Base-by-base conservation (phyloP, 2,797 vertebrate genomes). In the Sebastiscus tertius region DNA sequence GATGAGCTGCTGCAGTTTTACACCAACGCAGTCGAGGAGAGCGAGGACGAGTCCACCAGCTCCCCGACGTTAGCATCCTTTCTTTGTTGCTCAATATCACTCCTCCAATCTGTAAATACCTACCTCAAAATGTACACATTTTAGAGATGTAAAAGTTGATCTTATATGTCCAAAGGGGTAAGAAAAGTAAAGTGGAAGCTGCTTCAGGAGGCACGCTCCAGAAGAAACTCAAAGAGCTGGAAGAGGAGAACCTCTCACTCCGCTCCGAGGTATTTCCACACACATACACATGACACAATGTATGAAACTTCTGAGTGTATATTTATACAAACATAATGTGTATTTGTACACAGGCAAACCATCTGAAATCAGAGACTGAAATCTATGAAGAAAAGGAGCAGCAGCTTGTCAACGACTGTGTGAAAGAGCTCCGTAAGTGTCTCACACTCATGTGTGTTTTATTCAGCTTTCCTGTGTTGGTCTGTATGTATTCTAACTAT, bases 1-100 rank as follows among this genome's bases (percentile, higher is more conserved):
- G 98, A 99, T 61, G 98, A 99, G 79, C 95, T 99, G 75, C 97
- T 99, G 68, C 98, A 99, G 92, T 98, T 99, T 93, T 99, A 99
- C 80, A 99, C 98, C 86, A 98, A 95, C 0, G 95, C 97, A 10
- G 96, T 93, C 0, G 98, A 99, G 72, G 98, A 99, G 88, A 97
- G 96, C 0, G 98, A 99, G 80, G 97, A 97, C 0, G 97, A 98
- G 65, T 96, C 97, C 0, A 24, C 93, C 77, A 94, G 95, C 86
- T 97, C 98, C 31, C 97, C 96, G 5, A 97, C 95, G 98, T 99
- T 80, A 97, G 98, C 94, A 27, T 24, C 76, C 54, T 42, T 11
- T 71, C 58, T 73, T 74, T 71, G 14, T 13, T 62, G 2, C 66
- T 55, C 16, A 6, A 24, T 20, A n/a, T 26, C n/a, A 0, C 26